phyloP scores from a whole-genome alignment of 2,888 invertebrate species.

The Napeogenes inachia region DNA sequence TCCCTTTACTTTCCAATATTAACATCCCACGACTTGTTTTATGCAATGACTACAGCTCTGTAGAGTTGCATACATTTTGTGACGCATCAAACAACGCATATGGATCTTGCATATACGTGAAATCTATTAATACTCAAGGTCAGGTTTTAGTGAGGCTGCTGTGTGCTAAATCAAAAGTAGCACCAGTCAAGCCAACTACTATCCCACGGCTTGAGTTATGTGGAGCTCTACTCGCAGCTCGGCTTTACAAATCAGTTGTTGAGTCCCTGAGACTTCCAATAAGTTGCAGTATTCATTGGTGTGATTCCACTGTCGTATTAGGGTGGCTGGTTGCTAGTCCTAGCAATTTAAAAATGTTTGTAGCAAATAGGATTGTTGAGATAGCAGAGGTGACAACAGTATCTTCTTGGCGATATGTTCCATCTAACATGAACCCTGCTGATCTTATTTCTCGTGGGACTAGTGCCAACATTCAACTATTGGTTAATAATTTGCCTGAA shows the following conservation, averaged over 20 bases:
- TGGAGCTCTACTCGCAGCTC: conserved; percentile 11
- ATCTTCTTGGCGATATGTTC: conserved; percentile 14
- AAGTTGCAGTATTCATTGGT: conserved; percentile 13
- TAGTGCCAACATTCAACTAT: background rate
- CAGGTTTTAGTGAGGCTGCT: too few species aligned
- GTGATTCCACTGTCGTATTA: conserved; percentile 22
- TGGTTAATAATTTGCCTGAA: conserved; percentile 10
- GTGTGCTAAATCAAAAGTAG: too few species aligned
- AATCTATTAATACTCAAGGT: too few species aligned
- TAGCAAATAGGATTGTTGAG: conserved; percentile 15
- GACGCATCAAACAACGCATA: too few species aligned
- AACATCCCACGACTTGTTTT: too few species aligned
- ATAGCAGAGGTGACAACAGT: conserved; percentile 10
- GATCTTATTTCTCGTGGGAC: conserved; percentile 18
- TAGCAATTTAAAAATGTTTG: conserved; percentile 20
- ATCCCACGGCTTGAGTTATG: too few species aligned
- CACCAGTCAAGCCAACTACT: too few species aligned
- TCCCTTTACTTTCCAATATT: too few species aligned
- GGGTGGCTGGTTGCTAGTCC: conserved; percentile 14
- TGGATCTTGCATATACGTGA: too few species aligned
- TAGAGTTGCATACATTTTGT: too few species aligned
- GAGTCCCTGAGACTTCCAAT: conserved; percentile 2
- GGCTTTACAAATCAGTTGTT: background rate
- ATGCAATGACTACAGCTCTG: too few species aligned
- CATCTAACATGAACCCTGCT: conserved; percentile 14